Base-by-base conservation (phyloP, 2,113 vertebrate genomes). In the Anguilla rostrata region DNA sequence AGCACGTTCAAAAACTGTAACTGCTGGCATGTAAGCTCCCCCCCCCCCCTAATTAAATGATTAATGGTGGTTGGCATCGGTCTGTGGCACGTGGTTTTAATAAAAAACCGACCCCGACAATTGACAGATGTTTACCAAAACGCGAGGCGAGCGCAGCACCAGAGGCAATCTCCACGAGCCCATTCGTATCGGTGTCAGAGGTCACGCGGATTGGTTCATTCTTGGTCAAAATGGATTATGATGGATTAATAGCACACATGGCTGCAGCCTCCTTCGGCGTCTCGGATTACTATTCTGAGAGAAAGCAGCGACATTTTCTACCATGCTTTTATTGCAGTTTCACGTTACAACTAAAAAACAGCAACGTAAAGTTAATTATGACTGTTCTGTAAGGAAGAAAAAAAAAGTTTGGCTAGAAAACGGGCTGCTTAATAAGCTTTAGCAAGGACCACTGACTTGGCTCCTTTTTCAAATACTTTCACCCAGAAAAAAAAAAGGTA, bases 101-200 rank as follows among this genome's bases (percentile, higher is more conserved):
- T 85, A 84, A 84, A 34, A 84, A 63, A 84, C 26, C 43, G 3
- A 60, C 49, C 49, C 16, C 20, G 75, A 85, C 78, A 81, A 85
- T 41, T 71, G 39, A 85, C 84, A 85, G 84, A 85, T 85, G 84
- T 78, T 80, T 43, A 71, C 34, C 78, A 85, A 80, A 12, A 8
- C 39, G 49, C 39, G 71, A 57, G 29, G 26, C 56, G 39, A 53
- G 26, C 14, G 29, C 34, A 7, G 16, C 26, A 81, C 49, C 78
- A 85, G 39, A 40, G 49, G 46, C 49, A 18, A 79, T 78, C 75
- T 79, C 3, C 22, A 39, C 71, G 29, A n/a, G 75, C 34, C 75
- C 57, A 60, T 85, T 39, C 81, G 78, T 85, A 41, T 22, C n/a
- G 39, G 46, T 80, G 84, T 80, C 75, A 80, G 34, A 57, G 84